Conservation (phyloP, 92 coral and sea anemone genomes). For the Micromussa lordhowensis region DNA sequence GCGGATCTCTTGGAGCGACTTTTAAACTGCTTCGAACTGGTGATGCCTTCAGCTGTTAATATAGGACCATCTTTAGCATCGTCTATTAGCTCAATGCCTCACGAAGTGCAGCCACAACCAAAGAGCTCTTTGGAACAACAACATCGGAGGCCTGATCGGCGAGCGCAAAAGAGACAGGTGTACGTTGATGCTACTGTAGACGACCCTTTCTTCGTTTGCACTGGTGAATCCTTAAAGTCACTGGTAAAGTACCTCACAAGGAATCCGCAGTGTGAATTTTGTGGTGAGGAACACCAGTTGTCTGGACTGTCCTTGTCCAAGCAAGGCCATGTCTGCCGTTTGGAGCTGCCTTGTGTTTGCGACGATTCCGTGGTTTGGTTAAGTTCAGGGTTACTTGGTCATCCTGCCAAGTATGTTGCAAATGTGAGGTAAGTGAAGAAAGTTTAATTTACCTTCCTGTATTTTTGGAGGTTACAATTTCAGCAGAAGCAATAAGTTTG, state of each 20-base stretch:
- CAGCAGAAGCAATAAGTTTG: background rate
- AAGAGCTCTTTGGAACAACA: background rate
- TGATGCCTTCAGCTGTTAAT: background rate
- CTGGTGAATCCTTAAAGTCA: conserved; percentile 24
- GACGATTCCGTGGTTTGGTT: conserved; percentile 30
- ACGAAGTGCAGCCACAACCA: background rate
- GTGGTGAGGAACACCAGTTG: conserved; percentile 7
- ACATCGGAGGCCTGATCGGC: conserved; percentile 1
- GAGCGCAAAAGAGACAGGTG: conserved; percentile 23
- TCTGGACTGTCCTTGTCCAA: background rate
- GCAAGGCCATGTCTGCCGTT: conserved; percentile 25
- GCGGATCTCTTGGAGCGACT: conserved; percentile 30
- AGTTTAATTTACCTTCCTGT: background rate
- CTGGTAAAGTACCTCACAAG: conserved; percentile 18
- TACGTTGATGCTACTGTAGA: conserved; percentile 23
- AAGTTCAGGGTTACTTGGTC: conserved; percentile 27
- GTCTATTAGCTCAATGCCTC: background rate
- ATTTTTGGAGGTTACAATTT: background rate
- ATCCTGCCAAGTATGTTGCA: conserved; percentile 37
- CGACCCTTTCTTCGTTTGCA: conserved; percentile 28
- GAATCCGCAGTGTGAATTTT: conserved; percentile 23
- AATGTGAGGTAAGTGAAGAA: conserved; percentile 17
- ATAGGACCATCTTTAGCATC: background rate
- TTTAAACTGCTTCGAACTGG: background rate
- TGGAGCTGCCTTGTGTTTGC: conserved; percentile 29